A percentile compares a stretch with the other conserved stretches of the same genome.
phyloP scores from a whole-genome alignment of 2,113 vertebrate species.

The Arothron firmamentum region DNA sequence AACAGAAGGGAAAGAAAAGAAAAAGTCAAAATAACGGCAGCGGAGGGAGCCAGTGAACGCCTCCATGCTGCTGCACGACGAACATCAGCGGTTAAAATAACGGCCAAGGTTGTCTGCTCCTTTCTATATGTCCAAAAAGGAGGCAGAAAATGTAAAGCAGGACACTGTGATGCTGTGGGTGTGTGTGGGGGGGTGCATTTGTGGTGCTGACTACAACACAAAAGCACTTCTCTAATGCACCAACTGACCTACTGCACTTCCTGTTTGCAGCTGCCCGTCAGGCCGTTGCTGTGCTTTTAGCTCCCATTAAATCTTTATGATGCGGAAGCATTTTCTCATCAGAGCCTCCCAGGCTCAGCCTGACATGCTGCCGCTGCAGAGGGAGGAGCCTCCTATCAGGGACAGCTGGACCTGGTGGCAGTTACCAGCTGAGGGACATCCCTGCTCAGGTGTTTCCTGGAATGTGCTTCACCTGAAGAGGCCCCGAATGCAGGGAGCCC shows the following conservation, averaged over 20 bases:
- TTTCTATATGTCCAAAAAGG: no score
- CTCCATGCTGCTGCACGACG: no score
- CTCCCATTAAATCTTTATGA: slow-evolving; percentile 59
- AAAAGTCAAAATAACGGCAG: no score
- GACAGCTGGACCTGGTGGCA: no score
- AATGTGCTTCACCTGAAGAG: slow-evolving; percentile 21
- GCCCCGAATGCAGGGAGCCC: no score
- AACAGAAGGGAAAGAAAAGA: no score
- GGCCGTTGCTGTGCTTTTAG: slow-evolving; percentile 62
- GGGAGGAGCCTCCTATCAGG: no score
- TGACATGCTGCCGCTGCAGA: no score
- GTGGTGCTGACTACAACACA: slow-evolving; percentile 43
- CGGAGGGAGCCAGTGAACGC: no score
- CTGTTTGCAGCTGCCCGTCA: slow-evolving; percentile 67
- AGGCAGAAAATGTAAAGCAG: no score
- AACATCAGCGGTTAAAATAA: no score
- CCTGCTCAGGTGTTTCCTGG: slow-evolving; percentile 6
- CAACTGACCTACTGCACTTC: slow-evolving; percentile 36
- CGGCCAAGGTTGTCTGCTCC: no score
- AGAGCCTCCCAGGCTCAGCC: background rate
- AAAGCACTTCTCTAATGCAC: slow-evolving; percentile 53
- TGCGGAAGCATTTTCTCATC: slow-evolving; percentile 15
- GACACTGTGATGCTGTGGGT: slow-evolving; percentile 14
- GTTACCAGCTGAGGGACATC: slow-evolving; percentile 1
- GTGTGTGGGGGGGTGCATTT: slow-evolving; percentile 3